These are phyloP conservation scores for Loxodonta africana DNA, from an alignment of 2,113 vertebrate species.

Conservation along the genomic window DNA sequence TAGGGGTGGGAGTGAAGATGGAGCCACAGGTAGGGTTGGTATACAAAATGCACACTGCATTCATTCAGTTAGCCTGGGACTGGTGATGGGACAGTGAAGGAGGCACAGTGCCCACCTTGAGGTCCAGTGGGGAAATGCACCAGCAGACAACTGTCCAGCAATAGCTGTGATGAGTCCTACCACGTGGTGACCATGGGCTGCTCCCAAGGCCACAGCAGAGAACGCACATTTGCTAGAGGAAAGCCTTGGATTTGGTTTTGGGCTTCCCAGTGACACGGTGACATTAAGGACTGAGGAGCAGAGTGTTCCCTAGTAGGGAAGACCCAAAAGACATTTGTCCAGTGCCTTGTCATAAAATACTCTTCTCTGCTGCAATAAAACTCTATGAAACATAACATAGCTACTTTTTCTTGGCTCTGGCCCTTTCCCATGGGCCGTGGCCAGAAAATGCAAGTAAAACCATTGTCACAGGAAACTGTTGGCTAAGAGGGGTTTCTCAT, in stretches of 20 bases:
- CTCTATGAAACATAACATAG: not conserved
- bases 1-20: not conserved
- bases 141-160: not conserved
- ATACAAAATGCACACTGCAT: accelerated
- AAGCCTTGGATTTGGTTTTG: too few relatives aligned
- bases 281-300: not conserved
- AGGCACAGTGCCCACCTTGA: not conserved
- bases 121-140: too few relatives aligned
- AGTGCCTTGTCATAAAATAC: not conserved
- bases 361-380: not conserved
- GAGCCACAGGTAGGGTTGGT: accelerated
- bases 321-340: not conserved
- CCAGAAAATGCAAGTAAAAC: not conserved
- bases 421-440: not conserved
- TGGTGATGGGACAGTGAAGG: not conserved
- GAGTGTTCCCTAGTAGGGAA: not conserved
- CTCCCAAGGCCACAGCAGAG: not conserved
- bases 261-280: not conserved
- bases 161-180: not conserved
- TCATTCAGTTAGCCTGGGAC: not conserved
- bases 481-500: not conserved
- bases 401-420: not conserved
- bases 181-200: not conserved
- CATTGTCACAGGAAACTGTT: not conserved
- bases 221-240: not conserved